phyloP scores from a whole-genome alignment of 2,888 invertebrate genomes.

The Timema cristinae region DNA sequence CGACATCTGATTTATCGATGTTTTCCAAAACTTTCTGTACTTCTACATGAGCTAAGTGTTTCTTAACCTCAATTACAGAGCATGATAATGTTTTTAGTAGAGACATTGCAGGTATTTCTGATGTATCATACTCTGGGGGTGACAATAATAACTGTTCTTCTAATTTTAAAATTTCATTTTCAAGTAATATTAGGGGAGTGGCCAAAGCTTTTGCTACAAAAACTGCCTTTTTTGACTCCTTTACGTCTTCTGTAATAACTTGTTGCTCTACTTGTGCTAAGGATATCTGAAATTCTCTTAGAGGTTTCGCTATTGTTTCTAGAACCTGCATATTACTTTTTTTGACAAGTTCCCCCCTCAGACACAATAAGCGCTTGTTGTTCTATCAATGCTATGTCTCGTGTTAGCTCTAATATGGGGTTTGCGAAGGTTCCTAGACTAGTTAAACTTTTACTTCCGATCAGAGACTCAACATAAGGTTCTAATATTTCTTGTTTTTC shows the following conservation, averaged over 20 bases:
- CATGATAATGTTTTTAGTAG: not conserved
- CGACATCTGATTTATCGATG: not conserved
- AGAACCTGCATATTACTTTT: conserved; percentile 42
- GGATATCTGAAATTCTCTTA: conserved; percentile 41
- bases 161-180: too few species aligned
- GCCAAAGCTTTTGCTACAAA: too few species aligned
- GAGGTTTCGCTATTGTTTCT: conserved; percentile 40
- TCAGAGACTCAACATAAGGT: too few species aligned
- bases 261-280: conserved; percentile 41
- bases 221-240: too few species aligned
- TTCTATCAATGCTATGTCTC: conserved; percentile 43
- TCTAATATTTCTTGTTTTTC: too few species aligned
- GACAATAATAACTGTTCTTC: too few species aligned
- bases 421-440: conserved; percentile 24
- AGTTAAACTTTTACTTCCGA: conserved; percentile 1
- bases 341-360: conserved; percentile 27
- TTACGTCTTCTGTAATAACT: conserved; percentile 19
- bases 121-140: too few species aligned
- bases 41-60: not conserved
- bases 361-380: conserved; percentile 38
- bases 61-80: not conserved
- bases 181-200: too few species aligned
- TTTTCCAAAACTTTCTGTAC: not conserved
- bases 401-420: conserved; percentile 40
- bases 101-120: not conserved